A percentile compares a stretch with the other conserved stretches of the same genome.
These are phyloP conservation scores for Icerya purchasi DNA, from an alignment of 2,888 invertebrate species.

Conservation along the genomic window DNA sequence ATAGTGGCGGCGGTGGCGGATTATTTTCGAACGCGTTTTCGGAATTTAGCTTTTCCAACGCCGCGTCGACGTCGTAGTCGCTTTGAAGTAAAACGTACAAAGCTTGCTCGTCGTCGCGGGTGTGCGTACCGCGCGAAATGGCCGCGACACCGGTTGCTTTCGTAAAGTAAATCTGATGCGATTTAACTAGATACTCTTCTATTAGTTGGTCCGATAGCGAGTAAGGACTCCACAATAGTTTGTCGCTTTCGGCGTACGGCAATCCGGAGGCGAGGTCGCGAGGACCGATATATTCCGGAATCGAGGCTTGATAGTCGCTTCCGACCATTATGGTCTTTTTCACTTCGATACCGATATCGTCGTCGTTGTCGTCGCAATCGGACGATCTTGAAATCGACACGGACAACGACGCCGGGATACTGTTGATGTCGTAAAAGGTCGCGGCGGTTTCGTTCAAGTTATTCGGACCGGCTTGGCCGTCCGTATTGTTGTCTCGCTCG, in stretches of 20 bases:
- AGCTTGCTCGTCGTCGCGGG: conserved; percentile 74
- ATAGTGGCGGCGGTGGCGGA: conserved; percentile 41
- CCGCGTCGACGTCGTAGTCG: conserved; percentile 87
- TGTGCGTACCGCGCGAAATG: conserved; percentile 49
- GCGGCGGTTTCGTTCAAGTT: too few relatives aligned
- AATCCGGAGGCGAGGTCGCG: conserved; percentile 13
- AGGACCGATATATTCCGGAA: conserved; percentile 41
- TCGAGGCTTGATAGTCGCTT: conserved; percentile 75
- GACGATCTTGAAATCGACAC: background rate
- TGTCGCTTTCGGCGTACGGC: conserved; percentile 41
- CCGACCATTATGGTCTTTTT: conserved; percentile 77
- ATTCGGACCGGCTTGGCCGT: too few relatives aligned
- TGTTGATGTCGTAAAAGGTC: background rate
- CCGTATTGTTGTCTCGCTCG: too few relatives aligned
- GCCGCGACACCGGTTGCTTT: conserved; percentile 29
- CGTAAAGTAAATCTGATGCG: conserved; percentile 25
- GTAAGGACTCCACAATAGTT: conserved; percentile 78
- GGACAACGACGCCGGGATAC: background rate
- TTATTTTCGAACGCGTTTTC: conserved; percentile 19
- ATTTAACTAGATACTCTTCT: conserved; percentile 51
- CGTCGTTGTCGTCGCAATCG: conserved; percentile 10
- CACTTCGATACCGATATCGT: conserved; percentile 13
- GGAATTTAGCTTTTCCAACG: conserved; percentile 40
- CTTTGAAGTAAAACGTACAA: conserved; percentile 76
- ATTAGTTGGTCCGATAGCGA: conserved; percentile 46